phyloP scores from a whole-genome alignment of 2,888 invertebrate species.

The Mactromeris polynyma region DNA sequence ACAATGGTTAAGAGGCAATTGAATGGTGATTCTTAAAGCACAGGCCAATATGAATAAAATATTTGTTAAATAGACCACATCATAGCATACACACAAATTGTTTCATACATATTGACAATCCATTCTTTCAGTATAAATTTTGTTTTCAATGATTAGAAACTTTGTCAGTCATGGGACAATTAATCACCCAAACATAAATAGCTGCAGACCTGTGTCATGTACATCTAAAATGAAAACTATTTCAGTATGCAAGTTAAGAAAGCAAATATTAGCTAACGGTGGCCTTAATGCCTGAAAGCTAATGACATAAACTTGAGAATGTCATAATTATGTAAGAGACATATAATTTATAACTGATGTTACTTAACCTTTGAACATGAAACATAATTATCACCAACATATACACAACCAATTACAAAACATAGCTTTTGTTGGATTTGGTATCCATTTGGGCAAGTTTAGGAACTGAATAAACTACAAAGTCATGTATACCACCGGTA shows the following conservation, averaged over 20 bases:
- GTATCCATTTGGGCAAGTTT: no score
- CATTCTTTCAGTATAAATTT: neutral
- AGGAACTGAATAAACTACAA: no score
- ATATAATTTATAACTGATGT: neutral
- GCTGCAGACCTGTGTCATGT: no score
- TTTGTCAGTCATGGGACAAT: no score
- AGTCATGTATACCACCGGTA: no score
- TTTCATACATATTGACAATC: neutral
- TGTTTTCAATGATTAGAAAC: no score
- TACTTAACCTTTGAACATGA: neutral
- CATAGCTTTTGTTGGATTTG: neutral
- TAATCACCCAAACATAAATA: no score
- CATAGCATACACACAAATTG: neutral
- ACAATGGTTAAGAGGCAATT: no score
- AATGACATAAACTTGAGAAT: neutral
- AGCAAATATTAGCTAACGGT: neutral
- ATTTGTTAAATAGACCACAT: neutral
- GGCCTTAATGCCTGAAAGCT: neutral
- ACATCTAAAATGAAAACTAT: no score
- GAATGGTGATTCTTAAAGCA: neutral
- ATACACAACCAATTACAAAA: neutral
- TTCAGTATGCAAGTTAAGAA: no score
- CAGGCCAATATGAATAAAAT: neutral
- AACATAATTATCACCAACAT: neutral
- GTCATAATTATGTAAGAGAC: neutral